Evolutionary conservation across 2,113 vertebrate genomes (phyloP), one percentile per base, ranked within the genome.

Genomic region (Emydura subglobosa): DNA sequence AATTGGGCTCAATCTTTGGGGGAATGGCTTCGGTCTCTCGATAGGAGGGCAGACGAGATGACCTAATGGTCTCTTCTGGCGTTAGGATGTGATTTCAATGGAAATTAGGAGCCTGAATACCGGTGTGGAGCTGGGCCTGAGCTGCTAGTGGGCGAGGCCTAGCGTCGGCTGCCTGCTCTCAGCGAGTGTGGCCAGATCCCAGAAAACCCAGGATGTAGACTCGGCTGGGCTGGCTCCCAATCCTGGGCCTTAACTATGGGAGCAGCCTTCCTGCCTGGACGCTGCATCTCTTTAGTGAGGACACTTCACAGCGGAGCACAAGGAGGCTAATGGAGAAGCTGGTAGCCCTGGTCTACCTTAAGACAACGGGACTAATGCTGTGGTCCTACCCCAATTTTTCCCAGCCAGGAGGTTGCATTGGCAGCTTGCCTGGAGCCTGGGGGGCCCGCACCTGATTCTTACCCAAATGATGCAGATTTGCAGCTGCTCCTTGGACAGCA

Each of bases 381-480:
- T 86, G 87, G 86, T 92, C 65, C 74, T 88, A 59, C 86, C 92
- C 88, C 85, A 87, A 65, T 0, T 85, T 68, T 86, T 92, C 86
- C 88, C 89, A 83, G 27, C 10, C 31, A 93, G 85, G 88, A 91
- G 74, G 79, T 0, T 2, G 0, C 1, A 7, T 89, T 96, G 94
- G 92, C 47, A 0, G 39, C 44, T 25, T 72, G 91, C 95, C 94
- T 88, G 49, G 51, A 91, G 39, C 82, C 21, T 34, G 76, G 78
- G 83, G 83, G 44, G 83, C 79, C 93, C 2, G 2, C 85, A 53
- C 94, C 39, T 31, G 85, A 92, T 87, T 80, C 85, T 95, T 96
- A 89, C 53, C 42, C 53, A 39, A 42, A 0, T 55, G 55, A 21
- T 94, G 74, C 86, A 1, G 2, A 61, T 96, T 91, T 91, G 90